Percentiles rank a stretch among this genome's conserved stretches.
phyloP scores from a whole-genome alignment of 2,113 vertebrate genomes.

The Saccopteryx bilineata region DNA sequence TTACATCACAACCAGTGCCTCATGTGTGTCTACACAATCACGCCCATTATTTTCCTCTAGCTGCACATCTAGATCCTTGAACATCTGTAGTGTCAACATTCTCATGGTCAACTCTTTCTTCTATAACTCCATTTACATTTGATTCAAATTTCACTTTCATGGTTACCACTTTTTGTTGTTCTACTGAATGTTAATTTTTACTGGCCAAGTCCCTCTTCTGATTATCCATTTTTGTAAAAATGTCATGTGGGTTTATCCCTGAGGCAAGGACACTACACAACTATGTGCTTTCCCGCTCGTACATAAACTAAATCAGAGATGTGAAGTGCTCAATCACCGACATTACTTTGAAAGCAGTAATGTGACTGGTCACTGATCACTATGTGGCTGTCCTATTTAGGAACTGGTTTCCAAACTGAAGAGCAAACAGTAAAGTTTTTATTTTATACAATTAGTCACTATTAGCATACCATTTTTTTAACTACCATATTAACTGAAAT shows the following conservation, averaged over 20 bases:
- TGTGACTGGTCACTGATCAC: neutral
- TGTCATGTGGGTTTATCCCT: neutral
- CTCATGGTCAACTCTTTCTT: neutral
- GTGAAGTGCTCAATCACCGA: neutral
- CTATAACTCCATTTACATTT: neutral
- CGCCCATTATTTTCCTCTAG: neutral
- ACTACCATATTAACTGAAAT: neutral
- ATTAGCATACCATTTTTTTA: neutral
- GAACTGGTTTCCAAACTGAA: neutral
- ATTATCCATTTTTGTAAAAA: neutral
- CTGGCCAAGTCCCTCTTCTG: neutral
- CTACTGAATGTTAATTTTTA: neutral
- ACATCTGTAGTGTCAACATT: neutral
- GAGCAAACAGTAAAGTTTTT: neutral
- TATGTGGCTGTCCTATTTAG: neutral
- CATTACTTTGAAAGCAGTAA: neutral
- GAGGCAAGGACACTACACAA: neutral
- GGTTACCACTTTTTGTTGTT: neutral
- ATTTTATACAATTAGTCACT: neutral
- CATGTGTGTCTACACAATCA: neutral
- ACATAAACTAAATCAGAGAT: neutral
- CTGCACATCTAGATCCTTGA: neutral
- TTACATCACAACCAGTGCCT: neutral
- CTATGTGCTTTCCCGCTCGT: neutral
- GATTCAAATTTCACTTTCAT: neutral